A percentile compares a stretch with the other conserved stretches of the same genome.
phyloP scores from a whole-genome alignment of 2,888 invertebrate genomes.

The Agonopterix arenella region DNA sequence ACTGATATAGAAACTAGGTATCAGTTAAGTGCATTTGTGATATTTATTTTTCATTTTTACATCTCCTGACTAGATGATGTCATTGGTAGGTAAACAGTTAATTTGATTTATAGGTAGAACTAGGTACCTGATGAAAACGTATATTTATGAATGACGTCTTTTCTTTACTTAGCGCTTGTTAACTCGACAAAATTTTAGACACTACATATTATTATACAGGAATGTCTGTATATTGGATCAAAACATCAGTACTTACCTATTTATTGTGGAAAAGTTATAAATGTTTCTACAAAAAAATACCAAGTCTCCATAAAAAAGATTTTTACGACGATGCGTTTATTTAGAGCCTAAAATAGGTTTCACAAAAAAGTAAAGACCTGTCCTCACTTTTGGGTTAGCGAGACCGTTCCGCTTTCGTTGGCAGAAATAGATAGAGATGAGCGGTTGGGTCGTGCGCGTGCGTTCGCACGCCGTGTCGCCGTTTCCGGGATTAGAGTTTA shows the following conservation, averaged over 20 bases:
- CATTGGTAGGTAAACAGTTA: slow-evolving; percentile 8
- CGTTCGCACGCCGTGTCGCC: slow-evolving; percentile 28
- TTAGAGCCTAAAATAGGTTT: too few species aligned
- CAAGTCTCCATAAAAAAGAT: too few species aligned
- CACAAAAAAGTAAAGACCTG: neutral
- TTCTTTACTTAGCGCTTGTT: neutral
- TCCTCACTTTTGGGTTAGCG: slow-evolving; percentile 18
- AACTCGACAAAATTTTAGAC: too few species aligned
- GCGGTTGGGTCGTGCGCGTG: slow-evolving; percentile 23
- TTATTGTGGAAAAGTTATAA: neutral
- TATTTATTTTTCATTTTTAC: slow-evolving; percentile 9
- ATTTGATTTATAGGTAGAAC: neutral
- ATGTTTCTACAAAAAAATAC: too few species aligned
- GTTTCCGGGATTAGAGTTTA: slow-evolving; percentile 2
- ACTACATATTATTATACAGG: too few species aligned
- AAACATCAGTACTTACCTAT: neutral
- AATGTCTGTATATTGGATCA: too few species aligned
- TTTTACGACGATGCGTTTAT: too few species aligned
- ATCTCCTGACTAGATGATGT: slow-evolving; percentile 11
- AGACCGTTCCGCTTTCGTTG: slow-evolving; percentile 64
- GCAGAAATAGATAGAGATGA: slow-evolving; percentile 55
- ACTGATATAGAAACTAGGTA: slow-evolving; percentile 19
- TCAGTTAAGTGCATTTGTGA: slow-evolving; percentile 13
- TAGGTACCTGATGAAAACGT: slow-evolving; percentile 8
- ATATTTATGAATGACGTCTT: slow-evolving; percentile 8